Evolutionary conservation across 1,140 invertebrate species (phyloP), one percentile per base, ranked within the genome.

Genomic region (Oncopeltus fasciatus): DNA sequence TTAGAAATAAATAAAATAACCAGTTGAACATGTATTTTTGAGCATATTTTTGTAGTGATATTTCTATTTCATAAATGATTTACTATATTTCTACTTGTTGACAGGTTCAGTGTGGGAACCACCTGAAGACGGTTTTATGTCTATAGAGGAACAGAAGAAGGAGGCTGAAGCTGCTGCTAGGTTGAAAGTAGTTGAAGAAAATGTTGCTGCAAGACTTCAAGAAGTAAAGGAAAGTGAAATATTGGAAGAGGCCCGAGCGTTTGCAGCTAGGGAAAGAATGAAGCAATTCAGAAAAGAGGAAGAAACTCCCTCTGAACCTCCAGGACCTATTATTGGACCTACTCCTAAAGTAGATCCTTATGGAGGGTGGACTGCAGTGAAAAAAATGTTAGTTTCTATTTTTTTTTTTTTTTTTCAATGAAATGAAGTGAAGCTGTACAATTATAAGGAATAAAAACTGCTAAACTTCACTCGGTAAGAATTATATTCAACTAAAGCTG

Each of bases 31-130:
- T n/a, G n/a, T n/a, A n/a, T n/a, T n/a, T n/a, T n/a, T n/a, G n/a
- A n/a, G n/a, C n/a, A n/a, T n/a, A n/a, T n/a, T n/a, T n/a, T n/a
- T n/a, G n/a, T n/a, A n/a, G n/a, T n/a, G n/a, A n/a, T n/a, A n/a
- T n/a, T n/a, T n/a, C n/a, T n/a, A n/a, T n/a, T n/a, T n/a, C n/a
- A n/a, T n/a, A n/a, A n/a, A n/a, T n/a, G n/a, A n/a, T n/a, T n/a
- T n/a, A n/a, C n/a, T n/a, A n/a, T n/a, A n/a, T n/a, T n/a, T n/a
- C n/a, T n/a, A n/a, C n/a, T n/a, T n/a, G n/a, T n/a, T n/a, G n/a
- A n/a, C n/a, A 80, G 83, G 85, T 73, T 80, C 83, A 0, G 71
- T 77, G 1, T 85, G 83, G 83, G 77, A 83, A 59, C 72, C 75
- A 26, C 85, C 85, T 11, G 74, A 73, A 28, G 83, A 85, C 67